A percentile compares a stretch with the other conserved stretches of the same genome.
Conservation (phyloP, 1,140 invertebrate genomes). For the Heliconius himera region DNA sequence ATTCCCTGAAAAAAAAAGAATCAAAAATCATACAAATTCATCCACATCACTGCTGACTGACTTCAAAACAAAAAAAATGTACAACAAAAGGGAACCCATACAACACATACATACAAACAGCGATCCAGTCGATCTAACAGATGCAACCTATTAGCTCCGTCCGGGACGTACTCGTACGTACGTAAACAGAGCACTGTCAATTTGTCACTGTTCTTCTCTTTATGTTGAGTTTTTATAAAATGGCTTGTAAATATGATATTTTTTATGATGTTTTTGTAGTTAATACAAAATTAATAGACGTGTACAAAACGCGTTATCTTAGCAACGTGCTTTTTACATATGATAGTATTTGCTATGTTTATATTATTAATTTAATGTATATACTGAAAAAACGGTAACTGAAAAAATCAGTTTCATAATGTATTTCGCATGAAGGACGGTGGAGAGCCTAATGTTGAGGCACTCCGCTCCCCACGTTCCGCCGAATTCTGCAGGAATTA, state of each 20-base stretch:
- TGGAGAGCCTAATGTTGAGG: too few relatives aligned
- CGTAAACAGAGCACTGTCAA: constrained; percentile 35
- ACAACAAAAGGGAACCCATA: neutral
- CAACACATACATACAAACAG: neutral
- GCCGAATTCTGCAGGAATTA: too few relatives aligned
- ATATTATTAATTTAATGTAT: too few relatives aligned
- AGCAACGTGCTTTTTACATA: too few relatives aligned
- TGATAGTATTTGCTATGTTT: too few relatives aligned
- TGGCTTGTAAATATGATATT: neutral
- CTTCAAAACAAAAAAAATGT: neutral
- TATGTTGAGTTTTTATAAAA: neutral
- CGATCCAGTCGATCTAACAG: constrained; percentile 41
- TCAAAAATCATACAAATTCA: neutral
- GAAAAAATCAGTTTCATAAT: too few relatives aligned
- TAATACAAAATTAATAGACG: too few relatives aligned
- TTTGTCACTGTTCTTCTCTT: neutral
- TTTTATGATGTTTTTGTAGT: too few relatives aligned
- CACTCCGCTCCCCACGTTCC: too few relatives aligned
- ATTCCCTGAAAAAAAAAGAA: neutral
- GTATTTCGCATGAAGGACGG: too few relatives aligned
- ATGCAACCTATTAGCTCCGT: constrained; percentile 44
- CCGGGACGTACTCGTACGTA: constrained; percentile 15
- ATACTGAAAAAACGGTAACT: too few relatives aligned
- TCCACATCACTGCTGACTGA: neutral
- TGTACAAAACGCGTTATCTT: too few relatives aligned